phyloP scores from a whole-genome alignment of 2,113 vertebrate genomes.

The Ploceus nigricollis region DNA sequence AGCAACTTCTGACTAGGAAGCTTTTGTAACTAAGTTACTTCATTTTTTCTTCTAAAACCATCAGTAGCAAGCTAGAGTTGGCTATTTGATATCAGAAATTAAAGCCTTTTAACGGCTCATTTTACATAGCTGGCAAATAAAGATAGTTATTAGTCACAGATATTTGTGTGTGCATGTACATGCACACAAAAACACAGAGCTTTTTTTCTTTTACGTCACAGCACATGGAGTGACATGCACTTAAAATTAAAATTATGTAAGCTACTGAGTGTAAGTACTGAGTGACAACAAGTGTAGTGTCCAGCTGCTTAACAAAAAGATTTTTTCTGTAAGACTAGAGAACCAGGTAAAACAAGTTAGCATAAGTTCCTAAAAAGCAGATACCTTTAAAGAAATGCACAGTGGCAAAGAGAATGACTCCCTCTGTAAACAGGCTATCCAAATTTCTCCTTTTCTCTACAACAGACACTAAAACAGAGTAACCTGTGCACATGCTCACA shows the following conservation, averaged over 20 bases:
- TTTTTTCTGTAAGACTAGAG: background rate
- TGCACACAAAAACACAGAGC: background rate
- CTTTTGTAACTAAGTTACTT: background rate
- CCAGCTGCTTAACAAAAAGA: background rate
- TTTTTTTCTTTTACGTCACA: background rate
- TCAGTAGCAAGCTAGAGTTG: background rate
- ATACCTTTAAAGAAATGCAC: background rate
- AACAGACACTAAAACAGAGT: background rate
- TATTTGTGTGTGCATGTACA: background rate
- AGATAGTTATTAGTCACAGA: background rate
- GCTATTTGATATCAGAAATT: background rate
- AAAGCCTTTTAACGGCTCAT: background rate
- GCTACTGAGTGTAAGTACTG: background rate
- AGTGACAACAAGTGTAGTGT: background rate
- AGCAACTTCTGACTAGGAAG: background rate
- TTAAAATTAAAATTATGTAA: background rate
- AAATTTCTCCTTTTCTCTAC: background rate
- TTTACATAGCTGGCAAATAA: background rate
- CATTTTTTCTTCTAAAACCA: background rate
- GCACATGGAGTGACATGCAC: background rate
- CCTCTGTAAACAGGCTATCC: background rate
- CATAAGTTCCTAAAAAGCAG: background rate
- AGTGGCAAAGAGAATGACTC: background rate
- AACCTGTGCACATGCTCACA: background rate
- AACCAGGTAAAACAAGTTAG: background rate